Evolutionary conservation across 2,797 vertebrate genomes (phyloP), one percentile per base, ranked within the genome.

Genomic region (Notoglanidium macrostoma): DNA sequence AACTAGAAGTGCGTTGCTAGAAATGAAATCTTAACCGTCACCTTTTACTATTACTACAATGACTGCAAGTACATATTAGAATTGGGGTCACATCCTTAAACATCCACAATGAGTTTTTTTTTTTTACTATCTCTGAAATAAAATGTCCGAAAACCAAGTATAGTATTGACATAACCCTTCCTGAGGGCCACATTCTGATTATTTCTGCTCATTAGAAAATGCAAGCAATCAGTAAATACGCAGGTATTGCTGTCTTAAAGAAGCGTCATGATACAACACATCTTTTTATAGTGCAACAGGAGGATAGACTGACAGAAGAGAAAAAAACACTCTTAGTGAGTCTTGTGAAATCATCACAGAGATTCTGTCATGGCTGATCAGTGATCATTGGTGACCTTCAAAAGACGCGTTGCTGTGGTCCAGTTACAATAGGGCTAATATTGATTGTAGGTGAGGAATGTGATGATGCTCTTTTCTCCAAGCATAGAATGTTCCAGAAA

Each of bases 361-460:
- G 29, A 63, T 21, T 23, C 44, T 57, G 76, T 79, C 78, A 57
- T 19, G 67, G 23, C 32, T 57, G 57, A 78, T 70, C 63, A 59
- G 65, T 59, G 77, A 12, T 46, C 32, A 54, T 51, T 46, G 49
- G n/a, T 55, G 76, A 78, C 76, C 49, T 59, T 49, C 17, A 63
- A 55, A 59, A 70, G 63, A 67, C 44, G 77, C 54, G 72, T 14
- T 59, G 54, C 54, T 44, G 55, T 35, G n/a, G n/a, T 26, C 32
- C 70, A 55, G 81, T 57, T 32, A 46, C 61, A 76, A 74, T 61
- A 29, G 77, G 55, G 70, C 88, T 83, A 85, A 89, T 89, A 82
- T 83, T 88, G 83, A 88, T 81, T 67, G 72, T 49, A 83, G 86
- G 55, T 49, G 67, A 70, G 46, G 63, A 57, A 87, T 49, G 77